Percentiles rank a stretch among this genome's conserved stretches.
phyloP scores from a whole-genome alignment of 2,113 vertebrate species.

The Sporophila hypoxantha region DNA sequence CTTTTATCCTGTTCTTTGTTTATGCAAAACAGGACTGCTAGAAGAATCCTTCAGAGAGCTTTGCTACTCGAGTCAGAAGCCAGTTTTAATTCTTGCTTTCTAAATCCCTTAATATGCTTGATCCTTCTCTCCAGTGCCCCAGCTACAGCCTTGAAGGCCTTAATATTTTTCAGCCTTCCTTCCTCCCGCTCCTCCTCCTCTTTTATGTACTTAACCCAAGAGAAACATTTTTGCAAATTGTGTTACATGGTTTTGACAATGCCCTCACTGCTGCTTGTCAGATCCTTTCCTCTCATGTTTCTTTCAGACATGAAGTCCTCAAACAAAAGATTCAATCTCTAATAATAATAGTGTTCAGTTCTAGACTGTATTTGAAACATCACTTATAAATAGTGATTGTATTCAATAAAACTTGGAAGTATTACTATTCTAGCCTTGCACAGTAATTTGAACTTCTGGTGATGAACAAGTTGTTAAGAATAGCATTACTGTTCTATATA shows the following conservation, averaged over 20 bases:
- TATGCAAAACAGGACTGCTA: neutral
- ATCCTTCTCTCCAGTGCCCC: neutral
- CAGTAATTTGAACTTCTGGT: neutral
- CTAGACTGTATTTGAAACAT: neutral
- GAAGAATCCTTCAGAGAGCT: neutral
- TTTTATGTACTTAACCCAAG: neutral
- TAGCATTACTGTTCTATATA: neutral
- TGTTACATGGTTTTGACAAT: neutral
- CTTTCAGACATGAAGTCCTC: neutral
- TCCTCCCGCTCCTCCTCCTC: neutral
- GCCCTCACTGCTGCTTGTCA: neutral
- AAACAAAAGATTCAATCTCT: neutral
- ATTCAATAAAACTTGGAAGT: neutral
- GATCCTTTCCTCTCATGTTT: neutral
- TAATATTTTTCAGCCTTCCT: neutral
- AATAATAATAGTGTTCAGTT: neutral
- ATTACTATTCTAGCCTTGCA: neutral
- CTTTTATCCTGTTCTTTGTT: neutral
- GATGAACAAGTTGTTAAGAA: neutral
- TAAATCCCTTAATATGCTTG: neutral
- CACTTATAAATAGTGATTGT: neutral
- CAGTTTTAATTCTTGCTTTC: neutral
- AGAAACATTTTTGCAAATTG: neutral
- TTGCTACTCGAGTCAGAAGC: neutral
- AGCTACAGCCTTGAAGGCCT: neutral